These are phyloP conservation scores for Neodontobutis hainanensis DNA, from an alignment of 2,113 vertebrate species.

Conservation along the genomic window DNA sequence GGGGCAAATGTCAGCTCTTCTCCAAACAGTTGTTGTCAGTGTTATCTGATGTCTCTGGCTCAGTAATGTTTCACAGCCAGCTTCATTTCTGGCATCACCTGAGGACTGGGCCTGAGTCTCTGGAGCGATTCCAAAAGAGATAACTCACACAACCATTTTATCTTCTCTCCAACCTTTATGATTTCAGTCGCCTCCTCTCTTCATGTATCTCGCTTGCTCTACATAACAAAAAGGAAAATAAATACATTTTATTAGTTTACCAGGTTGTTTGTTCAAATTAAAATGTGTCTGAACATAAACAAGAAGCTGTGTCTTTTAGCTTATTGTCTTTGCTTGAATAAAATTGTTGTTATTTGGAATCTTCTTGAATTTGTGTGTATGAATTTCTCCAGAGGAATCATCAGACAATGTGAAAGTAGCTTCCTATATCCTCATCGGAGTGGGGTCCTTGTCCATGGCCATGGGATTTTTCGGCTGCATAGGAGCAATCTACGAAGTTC, in stretches of 20 bases:
- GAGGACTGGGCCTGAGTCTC: slow-evolving; percentile 26
- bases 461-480: slow-evolving; percentile 94
- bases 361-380: slow-evolving; percentile 1
- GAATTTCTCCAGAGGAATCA: slow-evolving; percentile 78
- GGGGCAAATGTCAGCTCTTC: slow-evolving; percentile 1
- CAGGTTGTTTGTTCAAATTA: slow-evolving; percentile 40
- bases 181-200: slow-evolving; percentile 33
- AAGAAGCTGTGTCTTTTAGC: slow-evolving; percentile 11
- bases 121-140: slow-evolving; percentile 48
- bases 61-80: no score
- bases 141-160: slow-evolving; percentile 47
- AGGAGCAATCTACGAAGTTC: slow-evolving; percentile 89
- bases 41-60: slow-evolving; percentile 22
- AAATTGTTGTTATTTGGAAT: slow-evolving; percentile 5
- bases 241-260: slow-evolving; percentile 37
- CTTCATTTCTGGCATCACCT: slow-evolving; percentile 48
- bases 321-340: background rate
- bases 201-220: slow-evolving; percentile 22
- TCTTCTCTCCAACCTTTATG: slow-evolving; percentile 44
- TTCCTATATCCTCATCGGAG: slow-evolving; percentile 82
- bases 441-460: slow-evolving; percentile 86
- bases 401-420: slow-evolving; percentile 81
- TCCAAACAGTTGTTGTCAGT: slow-evolving; percentile 11
- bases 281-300: background rate
- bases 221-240: slow-evolving; percentile 54